Evolutionary conservation across 2,888 invertebrate genomes (phyloP), one percentile per base, ranked within the genome.

Genomic region (Harmothoe impar): DNA sequence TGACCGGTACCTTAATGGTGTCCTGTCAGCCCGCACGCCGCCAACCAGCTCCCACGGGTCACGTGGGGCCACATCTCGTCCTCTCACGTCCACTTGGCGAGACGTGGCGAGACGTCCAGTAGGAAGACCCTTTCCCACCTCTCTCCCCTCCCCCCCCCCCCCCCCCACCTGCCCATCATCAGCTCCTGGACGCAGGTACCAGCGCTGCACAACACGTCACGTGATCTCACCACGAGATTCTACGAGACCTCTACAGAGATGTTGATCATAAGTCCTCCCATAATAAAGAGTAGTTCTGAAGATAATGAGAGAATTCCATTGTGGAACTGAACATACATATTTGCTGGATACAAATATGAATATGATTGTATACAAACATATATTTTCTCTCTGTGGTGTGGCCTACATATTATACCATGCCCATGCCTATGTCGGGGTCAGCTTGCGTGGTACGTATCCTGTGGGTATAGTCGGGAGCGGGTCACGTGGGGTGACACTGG

Each of bases 81-180:
- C 62, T n/a, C 62, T 62, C 62, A n/a, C 62, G 62, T 62, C 62
- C 62, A 62, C 62, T 62, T 15, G 12, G 20, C 62, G 62, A 62
- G 62, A 62, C 20, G 62, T 62, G 62, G 62, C 62, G 62, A 62
- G 62, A 62, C n/a, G 62, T 62, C 62, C 62, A 62, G 62, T 62
- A 43, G 62, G 20, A 62, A n/a, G 62, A 1, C 62, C 20, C 62
- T 20, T 5, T 15, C 62, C 23, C 23, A n/a, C n/a, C n/a, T n/a
- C n/a, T n/a, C n/a, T n/a, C n/a, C n/a, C n/a, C n/a, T n/a, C n/a
- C n/a, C n/a, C n/a, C 54, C 54, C 17, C 54, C 54, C 54, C 10
- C 54, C 54, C 54, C 54, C 20, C 23, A 62, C 62, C 62, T 62
- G 62, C 62, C 62, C 20, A 3, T n/a, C n/a, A n/a, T 3, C n/a